Evolutionary conservation across 2,113 vertebrate species (phyloP).

Genomic region (Microcebus ravelobensis): DNA sequence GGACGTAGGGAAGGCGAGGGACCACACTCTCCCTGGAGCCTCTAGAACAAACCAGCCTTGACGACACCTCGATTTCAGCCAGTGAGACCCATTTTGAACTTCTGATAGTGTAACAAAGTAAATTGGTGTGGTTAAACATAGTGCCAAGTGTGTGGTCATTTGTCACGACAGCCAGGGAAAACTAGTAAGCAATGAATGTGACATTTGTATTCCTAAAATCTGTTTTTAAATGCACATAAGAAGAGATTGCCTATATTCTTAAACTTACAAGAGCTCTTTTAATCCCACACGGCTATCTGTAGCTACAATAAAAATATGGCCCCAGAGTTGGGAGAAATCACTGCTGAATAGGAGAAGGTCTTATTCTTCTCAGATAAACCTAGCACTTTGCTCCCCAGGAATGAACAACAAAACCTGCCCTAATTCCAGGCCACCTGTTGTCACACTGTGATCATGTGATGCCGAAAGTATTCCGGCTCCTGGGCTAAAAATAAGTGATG

Average conservation of each 20-base stretch:
- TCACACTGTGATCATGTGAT: slow-evolving; percentile 37
- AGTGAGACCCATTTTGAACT: too few species aligned
- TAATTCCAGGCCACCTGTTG: slow-evolving; percentile 65
- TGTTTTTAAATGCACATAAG: neutral
- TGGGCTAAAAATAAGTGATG: slow-evolving; percentile 74
- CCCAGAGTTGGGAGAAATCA: neutral
- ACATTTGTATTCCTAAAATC: neutral
- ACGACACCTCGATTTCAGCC: neutral
- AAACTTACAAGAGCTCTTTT: slow-evolving; percentile 35
- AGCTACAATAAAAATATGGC: neutral
- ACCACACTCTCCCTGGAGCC: neutral
- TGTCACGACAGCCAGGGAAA: neutral
- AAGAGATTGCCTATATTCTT: slow-evolving; percentile 54
- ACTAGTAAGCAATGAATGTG: neutral
- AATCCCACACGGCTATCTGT: slow-evolving; percentile 9
- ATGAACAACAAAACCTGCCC: slow-evolving; percentile 55
- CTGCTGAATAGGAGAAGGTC: neutral
- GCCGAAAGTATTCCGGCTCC: slow-evolving; percentile 31
- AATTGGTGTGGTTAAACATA: neutral
- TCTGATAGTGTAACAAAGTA: neutral
- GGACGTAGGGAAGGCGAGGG: neutral
- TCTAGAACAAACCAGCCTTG: neutral
- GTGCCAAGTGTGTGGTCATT: neutral
- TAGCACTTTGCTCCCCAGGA: slow-evolving; percentile 5
- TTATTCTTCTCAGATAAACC: neutral